Evolutionary conservation across 2,888 invertebrate species (phyloP), one percentile per base, ranked within the genome.

Genomic region (Mylabris sibirica): DNA sequence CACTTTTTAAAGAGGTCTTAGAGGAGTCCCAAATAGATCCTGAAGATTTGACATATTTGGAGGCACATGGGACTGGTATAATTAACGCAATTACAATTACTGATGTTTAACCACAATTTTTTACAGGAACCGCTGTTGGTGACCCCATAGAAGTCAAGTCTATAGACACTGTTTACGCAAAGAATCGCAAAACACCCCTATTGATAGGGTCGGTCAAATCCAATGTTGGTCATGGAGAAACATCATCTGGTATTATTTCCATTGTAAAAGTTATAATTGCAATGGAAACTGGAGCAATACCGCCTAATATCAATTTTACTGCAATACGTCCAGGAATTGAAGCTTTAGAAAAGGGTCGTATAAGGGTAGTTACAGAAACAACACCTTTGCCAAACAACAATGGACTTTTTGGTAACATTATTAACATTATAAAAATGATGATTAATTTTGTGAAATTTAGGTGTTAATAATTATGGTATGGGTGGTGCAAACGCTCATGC

Each of bases 211-310:
- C 97, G 0, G 91, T 97, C 38, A 98, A 98, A 82, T 96, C 97
- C 0, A 98, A 97, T 84, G 88, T 97, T 83, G 98, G 98, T 0
- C 98, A 98, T 84, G 90, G 94, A 0, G 98, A 98, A 81, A 93
- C 97, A 0, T 90, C 91, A 1, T 93, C 94, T 4, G 94, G 96
- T 11, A 86, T 96, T 1, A 94, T 94, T 75, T 93, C 95, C 0
- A 83, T 97, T 34, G 87, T 87, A 1, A 91, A 91, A 85, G 89
- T 86, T 1, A 75, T 91, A 9, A 85, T 93, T 63, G 92, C 94
- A 0, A 94, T 96, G 88, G 93, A 95, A 80, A 90, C 89, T 5
- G 92, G 93, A 0, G 85, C 87, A 30, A 90, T 98, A 62, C 93
- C 97, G 0, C 94, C 95, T 2, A 98, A 98, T 82, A 87, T 97